Percentiles rank a stretch among this genome's conserved stretches.
Evolutionary conservation across 2,888 invertebrate species (phyloP).

Genomic region (Ormyrus nitidulus): DNA sequence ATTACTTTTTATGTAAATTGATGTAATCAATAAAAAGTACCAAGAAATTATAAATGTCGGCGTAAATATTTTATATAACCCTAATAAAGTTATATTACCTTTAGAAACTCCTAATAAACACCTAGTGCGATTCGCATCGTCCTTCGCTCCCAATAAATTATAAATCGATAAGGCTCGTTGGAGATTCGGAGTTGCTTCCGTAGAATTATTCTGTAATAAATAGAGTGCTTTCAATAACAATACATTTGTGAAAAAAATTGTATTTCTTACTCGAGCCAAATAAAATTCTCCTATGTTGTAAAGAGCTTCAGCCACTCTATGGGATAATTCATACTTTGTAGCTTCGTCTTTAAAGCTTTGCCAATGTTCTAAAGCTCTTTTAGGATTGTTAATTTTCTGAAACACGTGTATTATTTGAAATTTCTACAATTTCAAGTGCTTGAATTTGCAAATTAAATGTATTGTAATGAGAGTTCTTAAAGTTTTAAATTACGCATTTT

Average conservation of each 20-base stretch:
- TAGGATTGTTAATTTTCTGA: conserved; percentile 63
- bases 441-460: too few species aligned
- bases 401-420: conserved; percentile 12
- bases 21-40: conserved; percentile 52
- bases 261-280: conserved; percentile 60
- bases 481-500: too few species aligned
- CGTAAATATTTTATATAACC: not conserved
- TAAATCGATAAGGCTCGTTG: conserved; percentile 63
- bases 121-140: conserved; percentile 64
- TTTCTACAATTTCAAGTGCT: too few species aligned
- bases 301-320: conserved; percentile 66
- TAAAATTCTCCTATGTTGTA: conserved; percentile 66
- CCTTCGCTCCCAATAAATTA: conserved; percentile 52
- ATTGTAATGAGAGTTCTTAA: too few species aligned
- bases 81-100: conserved; percentile 57
- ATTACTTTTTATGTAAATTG: conserved; percentile 53
- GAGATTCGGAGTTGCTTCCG: conserved; percentile 63
- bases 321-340: conserved; percentile 54
- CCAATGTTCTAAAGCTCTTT: conserved; percentile 63
- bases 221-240: not conserved
- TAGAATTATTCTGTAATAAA: conserved; percentile 59
- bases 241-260: not conserved
- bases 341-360: conserved; percentile 60
- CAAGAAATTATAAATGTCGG: not conserved
- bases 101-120: conserved; percentile 65